These are phyloP conservation scores for Galerucella calmariensis DNA, from an alignment of 2,888 invertebrate genomes.

Conservation along the genomic window DNA sequence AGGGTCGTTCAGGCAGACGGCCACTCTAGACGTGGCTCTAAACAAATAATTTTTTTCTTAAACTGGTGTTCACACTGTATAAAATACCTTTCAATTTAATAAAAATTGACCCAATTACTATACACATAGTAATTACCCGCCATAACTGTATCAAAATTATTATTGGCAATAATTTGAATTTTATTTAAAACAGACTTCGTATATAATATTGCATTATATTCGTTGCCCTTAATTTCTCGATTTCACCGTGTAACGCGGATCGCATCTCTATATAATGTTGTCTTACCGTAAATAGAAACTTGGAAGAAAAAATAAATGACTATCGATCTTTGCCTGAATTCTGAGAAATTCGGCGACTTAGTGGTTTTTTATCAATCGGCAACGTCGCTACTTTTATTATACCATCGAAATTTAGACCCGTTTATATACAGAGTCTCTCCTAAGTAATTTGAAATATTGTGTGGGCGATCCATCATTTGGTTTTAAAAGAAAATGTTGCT, in stretches of 20 bases:
- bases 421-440: constrained; percentile 38
- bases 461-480: too few species aligned
- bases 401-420: constrained; percentile 38
- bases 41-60: too few species aligned
- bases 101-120: background rate
- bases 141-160: background rate
- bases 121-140: background rate
- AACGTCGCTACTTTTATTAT: constrained; percentile 14
- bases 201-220: constrained; percentile 8
- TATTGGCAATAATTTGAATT: background rate
- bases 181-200: background rate
- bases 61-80: too few species aligned
- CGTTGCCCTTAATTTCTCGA: constrained; percentile 31
- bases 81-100: background rate
- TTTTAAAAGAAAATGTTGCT: too few species aligned
- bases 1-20: too few species aligned
- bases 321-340: constrained; percentile 29
- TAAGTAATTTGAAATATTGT: background rate
- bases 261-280: constrained; percentile 12
- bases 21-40: too few species aligned
- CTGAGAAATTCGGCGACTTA: constrained; percentile 30
- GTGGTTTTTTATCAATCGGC: constrained; percentile 21
- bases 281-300: constrained; percentile 34
- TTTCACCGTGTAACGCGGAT: constrained; percentile 20
- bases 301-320: constrained; percentile 25